phyloP scores from a whole-genome alignment of 2,888 invertebrate genomes.

The Dastarcus helophoroides region DNA sequence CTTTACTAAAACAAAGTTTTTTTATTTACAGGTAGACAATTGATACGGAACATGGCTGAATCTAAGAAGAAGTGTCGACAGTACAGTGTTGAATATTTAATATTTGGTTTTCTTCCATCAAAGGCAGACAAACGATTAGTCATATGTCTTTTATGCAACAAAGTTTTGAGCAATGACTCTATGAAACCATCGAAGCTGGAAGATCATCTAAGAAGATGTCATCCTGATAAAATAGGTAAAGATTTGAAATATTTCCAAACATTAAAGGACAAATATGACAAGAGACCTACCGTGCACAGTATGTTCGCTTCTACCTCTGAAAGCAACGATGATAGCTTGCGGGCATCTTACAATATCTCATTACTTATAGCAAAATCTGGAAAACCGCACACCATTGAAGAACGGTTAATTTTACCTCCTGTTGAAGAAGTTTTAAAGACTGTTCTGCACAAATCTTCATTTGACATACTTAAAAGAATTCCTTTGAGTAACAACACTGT shows the following conservation, averaged over 20 bases:
- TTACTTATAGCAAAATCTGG: too few species aligned
- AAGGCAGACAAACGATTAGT: conserved; percentile 3
- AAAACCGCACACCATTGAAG: too few species aligned
- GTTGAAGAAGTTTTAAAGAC: too few species aligned
- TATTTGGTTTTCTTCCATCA: too few species aligned
- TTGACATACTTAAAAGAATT: conserved; percentile 22
- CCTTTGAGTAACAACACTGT: conserved; percentile 17
- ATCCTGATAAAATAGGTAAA: conserved; percentile 19
- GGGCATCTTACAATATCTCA: conserved; percentile 18
- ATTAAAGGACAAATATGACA: conserved; percentile 18
- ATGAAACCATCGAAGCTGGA: conserved; percentile 10
- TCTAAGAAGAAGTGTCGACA: conserved; percentile 3
- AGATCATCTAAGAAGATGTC: conserved; percentile 20
- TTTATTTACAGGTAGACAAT: not conserved
- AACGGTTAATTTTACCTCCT: too few species aligned
- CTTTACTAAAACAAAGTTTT: too few species aligned
- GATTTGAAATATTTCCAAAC: conserved; percentile 21
- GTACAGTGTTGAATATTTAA: too few species aligned
- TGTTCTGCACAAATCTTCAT: conserved; percentile 25
- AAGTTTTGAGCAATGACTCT: conserved; percentile 9
- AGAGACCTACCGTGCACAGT: conserved; percentile 14
- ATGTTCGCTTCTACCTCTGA: conserved; percentile 13
- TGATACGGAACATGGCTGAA: not conserved
- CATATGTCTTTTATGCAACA: conserved; percentile 5
- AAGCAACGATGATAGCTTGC: conserved; percentile 15